Conservation (phyloP, 2,888 invertebrate genomes). For the Callyntrura guangdongensis region DNA sequence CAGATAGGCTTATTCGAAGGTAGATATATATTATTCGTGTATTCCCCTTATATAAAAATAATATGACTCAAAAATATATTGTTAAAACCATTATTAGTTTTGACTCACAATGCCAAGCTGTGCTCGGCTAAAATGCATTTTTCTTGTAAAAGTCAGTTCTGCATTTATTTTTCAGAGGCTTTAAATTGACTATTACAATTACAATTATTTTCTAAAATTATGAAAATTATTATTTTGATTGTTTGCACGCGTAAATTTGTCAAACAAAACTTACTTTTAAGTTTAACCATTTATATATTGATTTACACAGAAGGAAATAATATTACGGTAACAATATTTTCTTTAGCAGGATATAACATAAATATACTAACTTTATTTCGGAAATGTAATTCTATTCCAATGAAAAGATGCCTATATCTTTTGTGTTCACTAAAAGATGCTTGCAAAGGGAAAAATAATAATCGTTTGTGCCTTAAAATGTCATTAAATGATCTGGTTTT, state of each 20-base stretch:
- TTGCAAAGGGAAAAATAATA: constrained; percentile 43
- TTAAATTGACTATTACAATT: neutral
- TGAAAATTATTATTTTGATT: constrained; percentile 1
- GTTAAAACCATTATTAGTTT: neutral
- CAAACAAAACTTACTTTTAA: neutral
- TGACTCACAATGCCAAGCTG: constrained; percentile 3
- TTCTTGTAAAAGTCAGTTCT: neutral
- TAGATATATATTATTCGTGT: neutral
- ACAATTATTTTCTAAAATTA: neutral
- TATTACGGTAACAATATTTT: neutral
- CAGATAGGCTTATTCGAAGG: too few relatives aligned
- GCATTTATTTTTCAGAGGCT: constrained; percentile 17
- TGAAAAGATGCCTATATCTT: neutral
- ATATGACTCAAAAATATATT: too few relatives aligned
- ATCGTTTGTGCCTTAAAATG: constrained; percentile 69
- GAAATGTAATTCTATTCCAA: neutral
- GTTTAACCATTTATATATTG: neutral
- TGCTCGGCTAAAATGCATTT: constrained; percentile 20
- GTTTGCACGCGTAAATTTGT: neutral
- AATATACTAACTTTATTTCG: neutral
- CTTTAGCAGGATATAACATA: neutral
- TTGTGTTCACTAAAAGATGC: constrained; percentile 51
- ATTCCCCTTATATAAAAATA: too few relatives aligned
- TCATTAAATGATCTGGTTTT: constrained; percentile 53
- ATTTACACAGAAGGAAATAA: neutral